Evolutionary conservation across 2,113 vertebrate species (phyloP), one percentile per base, ranked within the genome.

Genomic region (Synodontis membranacea): DNA sequence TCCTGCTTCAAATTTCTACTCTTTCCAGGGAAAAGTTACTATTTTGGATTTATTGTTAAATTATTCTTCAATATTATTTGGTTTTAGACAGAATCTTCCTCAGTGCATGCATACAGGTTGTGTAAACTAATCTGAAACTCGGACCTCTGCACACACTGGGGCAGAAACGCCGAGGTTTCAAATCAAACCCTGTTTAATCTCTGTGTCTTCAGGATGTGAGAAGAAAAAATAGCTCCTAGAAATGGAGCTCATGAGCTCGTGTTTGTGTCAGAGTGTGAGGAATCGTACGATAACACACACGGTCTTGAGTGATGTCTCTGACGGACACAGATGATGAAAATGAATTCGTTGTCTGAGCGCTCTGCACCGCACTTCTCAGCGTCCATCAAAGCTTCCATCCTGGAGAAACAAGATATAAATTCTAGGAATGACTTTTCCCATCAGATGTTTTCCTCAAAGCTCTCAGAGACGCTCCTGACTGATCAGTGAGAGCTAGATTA

Each of bases 371-470:
- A 1, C 14, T 15, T 17, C 62, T 34, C n/a, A 12, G 0, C n/a
- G 4, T 0, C 39, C 34, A 37, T 7, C 6, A 7, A 7, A 12
- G 4, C n/a, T 5, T 4, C 12, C 25, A 34, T 34, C 39, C 66
- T 21, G 66, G 15, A 70, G 66, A 23, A 19, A 70, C 15, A 0
- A 70, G 34, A 39, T 39, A 37, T 39, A 19, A 11, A 37, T 19
- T 7, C 15, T 39, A 0, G 7, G 64, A 15, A 19, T 68, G 31
- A 42, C 68, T 37, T 68, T 37, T 4, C 37, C 21, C 62, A 10
- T 4, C 1, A 7, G 0, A 11, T 3, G 0, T n/a, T 31, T 31
- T 31, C n/a, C 17, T 3, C 15, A n/a, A 34, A 3, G 66, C 2
- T 68, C 31, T 68, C 5, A 21, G 1, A 68, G 66, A 42, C 4